A percentile compares a stretch with the other conserved stretches of the same genome.
phyloP scores from a whole-genome alignment of 2,888 invertebrate species.

The Macrophya annulata region DNA sequence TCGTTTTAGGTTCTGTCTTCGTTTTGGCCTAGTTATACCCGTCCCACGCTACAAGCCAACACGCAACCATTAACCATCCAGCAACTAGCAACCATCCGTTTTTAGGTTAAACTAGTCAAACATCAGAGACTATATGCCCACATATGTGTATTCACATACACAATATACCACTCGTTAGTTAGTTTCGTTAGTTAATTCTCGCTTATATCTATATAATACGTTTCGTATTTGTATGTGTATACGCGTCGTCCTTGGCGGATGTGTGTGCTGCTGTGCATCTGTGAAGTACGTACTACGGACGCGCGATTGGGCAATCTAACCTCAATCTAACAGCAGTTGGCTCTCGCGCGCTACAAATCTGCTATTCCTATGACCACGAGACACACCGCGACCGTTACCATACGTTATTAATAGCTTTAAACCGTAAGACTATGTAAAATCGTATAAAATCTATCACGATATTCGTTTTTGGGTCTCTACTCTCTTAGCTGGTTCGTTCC shows the following conservation, averaged over 20 bases:
- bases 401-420: conserved; percentile 43
- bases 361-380: conserved; percentile 46
- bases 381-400: not conserved
- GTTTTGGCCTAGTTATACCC: conserved; percentile 48
- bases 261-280: conserved; percentile 25
- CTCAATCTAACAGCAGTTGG: conserved; percentile 66
- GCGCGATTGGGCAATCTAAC: conserved; percentile 64
- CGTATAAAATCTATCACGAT: not conserved
- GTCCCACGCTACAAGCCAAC: conserved; percentile 30
- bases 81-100: conserved; percentile 41
- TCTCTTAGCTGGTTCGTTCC: too few relatives aligned
- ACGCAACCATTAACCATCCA: conserved; percentile 39
- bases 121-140: conserved; percentile 7
- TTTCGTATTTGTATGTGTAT: not conserved
- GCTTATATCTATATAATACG: not conserved
- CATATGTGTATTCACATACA: conserved; percentile 10
- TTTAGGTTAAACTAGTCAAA: conserved; percentile 54
- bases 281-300: conserved; percentile 47
- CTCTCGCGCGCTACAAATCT: conserved; percentile 61
- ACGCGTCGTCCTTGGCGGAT: conserved; percentile 25
- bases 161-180: not conserved
- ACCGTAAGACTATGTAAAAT: not conserved
- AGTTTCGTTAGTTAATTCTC: not conserved
- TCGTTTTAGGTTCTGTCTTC: not conserved
- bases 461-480: not conserved